Percentiles rank a stretch among this genome's conserved stretches.
These are phyloP conservation scores for Prionailurus bengalensis DNA, from an alignment of 2,113 vertebrate species.

Conservation along the genomic window DNA sequence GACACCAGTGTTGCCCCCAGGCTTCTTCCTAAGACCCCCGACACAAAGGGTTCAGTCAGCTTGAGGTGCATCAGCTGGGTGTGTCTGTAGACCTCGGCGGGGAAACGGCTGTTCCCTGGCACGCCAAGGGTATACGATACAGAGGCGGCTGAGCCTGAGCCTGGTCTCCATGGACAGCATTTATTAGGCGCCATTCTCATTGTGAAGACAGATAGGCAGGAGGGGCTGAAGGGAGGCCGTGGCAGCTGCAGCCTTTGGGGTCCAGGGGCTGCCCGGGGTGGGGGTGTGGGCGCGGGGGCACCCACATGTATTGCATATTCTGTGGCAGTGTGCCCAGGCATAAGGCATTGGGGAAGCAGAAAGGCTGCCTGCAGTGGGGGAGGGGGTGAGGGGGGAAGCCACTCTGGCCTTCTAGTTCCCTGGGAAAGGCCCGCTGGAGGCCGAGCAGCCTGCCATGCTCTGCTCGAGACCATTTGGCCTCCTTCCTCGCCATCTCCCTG, in stretches of 20 bases:
- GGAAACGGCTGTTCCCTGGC: neutral
- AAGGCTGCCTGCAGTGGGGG: constrained; percentile 78
- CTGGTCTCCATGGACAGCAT: constrained; percentile 83
- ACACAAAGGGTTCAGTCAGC: neutral
- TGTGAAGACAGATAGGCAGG: constrained; percentile 82
- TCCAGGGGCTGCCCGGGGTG: constrained; percentile 76
- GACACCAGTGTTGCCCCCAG: neutral
- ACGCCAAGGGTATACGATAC: neutral
- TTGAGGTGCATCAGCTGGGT: fast-evolving
- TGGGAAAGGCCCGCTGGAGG: constrained; percentile 33
- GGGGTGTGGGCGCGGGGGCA: constrained; percentile 69
- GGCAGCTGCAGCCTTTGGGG: constrained; percentile 72
- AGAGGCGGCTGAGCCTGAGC: constrained; percentile 69
- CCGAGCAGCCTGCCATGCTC: neutral
- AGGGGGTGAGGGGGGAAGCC: constrained; percentile 34
- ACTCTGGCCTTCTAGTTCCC: constrained; percentile 51
- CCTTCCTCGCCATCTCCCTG: constrained; percentile 68
- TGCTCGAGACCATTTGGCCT: neutral
- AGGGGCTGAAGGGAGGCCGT: constrained; percentile 58
- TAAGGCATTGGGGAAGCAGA: constrained; percentile 86
- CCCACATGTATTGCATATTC: constrained; percentile 85
- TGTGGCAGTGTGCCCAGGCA: constrained; percentile 84
- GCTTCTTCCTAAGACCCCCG: neutral
- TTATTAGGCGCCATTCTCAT: constrained; percentile 84
- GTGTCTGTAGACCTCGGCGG: neutral